phyloP scores from a whole-genome alignment of 2,888 invertebrate genomes.

The Bimastos eiseni region DNA sequence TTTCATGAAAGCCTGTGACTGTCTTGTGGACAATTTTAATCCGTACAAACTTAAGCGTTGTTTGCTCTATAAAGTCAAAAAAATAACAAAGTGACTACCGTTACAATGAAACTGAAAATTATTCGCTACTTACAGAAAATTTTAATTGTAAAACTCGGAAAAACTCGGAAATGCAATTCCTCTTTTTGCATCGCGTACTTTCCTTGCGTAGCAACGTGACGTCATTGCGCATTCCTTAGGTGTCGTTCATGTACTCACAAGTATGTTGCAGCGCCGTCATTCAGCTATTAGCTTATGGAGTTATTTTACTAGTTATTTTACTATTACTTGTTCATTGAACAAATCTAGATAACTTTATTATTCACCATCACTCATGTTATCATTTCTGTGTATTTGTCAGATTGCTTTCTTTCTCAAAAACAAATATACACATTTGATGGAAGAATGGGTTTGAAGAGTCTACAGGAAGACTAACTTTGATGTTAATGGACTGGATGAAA shows the following conservation, averaged over 20 bases:
- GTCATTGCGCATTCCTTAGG: neutral
- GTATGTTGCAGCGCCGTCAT: neutral
- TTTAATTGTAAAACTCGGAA: neutral
- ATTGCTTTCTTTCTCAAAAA: no score
- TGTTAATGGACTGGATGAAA: no score
- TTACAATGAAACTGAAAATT: neutral
- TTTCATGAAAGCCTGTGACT: neutral
- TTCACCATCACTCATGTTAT: no score
- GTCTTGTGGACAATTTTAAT: neutral
- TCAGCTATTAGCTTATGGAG: no score
- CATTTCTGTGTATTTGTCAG: no score
- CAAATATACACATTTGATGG: no score
- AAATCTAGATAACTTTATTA: no score
- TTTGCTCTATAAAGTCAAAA: neutral
- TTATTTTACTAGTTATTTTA: no score
- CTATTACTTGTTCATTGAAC: no score
- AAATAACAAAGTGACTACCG: neutral
- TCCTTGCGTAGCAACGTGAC: neutral
- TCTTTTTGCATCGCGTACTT: neutral
- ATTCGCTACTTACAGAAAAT: neutral
- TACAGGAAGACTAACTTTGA: no score
- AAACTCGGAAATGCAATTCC: neutral
- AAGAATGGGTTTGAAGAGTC: no score
- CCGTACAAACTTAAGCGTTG: neutral
- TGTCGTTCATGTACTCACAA: neutral